phyloP scores from a whole-genome alignment of 92 coral and sea anemone species.

The Bergia sp. region DNA sequence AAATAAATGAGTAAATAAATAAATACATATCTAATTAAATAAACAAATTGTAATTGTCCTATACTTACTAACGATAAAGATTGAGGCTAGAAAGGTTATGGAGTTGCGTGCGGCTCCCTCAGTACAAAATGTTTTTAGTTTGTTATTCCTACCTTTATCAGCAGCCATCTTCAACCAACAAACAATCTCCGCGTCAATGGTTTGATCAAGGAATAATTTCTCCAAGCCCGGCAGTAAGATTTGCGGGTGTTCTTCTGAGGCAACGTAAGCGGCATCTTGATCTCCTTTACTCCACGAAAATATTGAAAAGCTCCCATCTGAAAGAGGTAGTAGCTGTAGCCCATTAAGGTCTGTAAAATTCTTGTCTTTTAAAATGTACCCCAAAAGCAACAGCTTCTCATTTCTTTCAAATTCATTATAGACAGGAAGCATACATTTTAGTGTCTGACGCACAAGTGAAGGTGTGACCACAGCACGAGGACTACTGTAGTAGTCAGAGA shows the following conservation, averaged over 20 bases:
- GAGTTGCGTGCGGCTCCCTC: too few relatives aligned
- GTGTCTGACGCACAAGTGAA: slow-evolving; percentile 40
- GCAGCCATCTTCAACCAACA: slow-evolving; percentile 26
- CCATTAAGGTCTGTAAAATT: slow-evolving; percentile 53
- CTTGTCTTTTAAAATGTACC: slow-evolving; percentile 65
- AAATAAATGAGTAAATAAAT: too few relatives aligned
- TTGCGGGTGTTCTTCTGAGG: slow-evolving; percentile 62
- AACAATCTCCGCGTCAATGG: slow-evolving; percentile 38
- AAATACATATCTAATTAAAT: too few relatives aligned
- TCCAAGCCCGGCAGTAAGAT: slow-evolving; percentile 69
- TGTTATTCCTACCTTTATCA: too few relatives aligned
- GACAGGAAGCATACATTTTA: slow-evolving; percentile 38
- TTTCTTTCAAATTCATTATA: slow-evolving; percentile 10
- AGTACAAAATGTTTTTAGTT: too few relatives aligned
- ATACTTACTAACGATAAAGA: too few relatives aligned
- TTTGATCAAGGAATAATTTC: slow-evolving; percentile 56
- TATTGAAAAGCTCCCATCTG: slow-evolving; percentile 52
- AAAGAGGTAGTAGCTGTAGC: slow-evolving; percentile 70
- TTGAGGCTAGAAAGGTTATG: too few relatives aligned
- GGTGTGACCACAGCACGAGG: slow-evolving; percentile 50
- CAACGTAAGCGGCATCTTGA: slow-evolving; percentile 55
- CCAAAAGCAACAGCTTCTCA: slow-evolving; percentile 70
- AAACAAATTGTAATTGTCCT: too few relatives aligned
- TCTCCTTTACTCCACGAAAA: slow-evolving; percentile 52
- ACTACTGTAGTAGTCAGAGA: neutral